These are phyloP conservation scores for Lycophotia porphyrea DNA, from an alignment of 2,888 invertebrate species.

Conservation along the genomic window DNA sequence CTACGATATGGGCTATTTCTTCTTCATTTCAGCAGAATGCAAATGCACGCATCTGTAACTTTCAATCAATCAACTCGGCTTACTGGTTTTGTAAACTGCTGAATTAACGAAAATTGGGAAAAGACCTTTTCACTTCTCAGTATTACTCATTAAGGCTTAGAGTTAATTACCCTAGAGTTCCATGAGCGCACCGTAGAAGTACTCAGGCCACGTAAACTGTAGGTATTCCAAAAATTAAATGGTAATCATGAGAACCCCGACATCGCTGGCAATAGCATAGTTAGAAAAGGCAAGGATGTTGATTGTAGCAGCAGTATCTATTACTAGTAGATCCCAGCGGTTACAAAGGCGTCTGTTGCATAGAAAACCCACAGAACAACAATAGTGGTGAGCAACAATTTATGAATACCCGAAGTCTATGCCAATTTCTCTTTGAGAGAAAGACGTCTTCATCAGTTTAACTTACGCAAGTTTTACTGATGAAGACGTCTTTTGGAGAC, in stretches of 20 bases:
- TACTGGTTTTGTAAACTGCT: background rate
- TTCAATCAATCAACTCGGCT: background rate
- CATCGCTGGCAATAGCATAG: background rate
- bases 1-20: background rate
- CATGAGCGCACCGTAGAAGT: background rate
- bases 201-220: background rate
- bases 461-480: background rate
- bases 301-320: background rate
- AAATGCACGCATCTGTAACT: background rate
- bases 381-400: background rate
- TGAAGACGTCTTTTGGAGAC: background rate
- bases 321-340: background rate
- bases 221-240: background rate
- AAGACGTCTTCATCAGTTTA: too few relatives aligned
- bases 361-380: background rate
- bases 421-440: background rate
- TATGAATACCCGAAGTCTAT: background rate
- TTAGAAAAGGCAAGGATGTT: background rate
- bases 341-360: background rate
- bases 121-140: background rate
- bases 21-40: conserved; percentile 6
- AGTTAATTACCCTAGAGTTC: background rate
- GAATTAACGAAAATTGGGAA: background rate
- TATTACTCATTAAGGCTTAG: background rate
- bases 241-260: background rate